A percentile compares a stretch with the other conserved stretches of the same genome.
These are phyloP conservation scores for Oscheius onirici DNA, from an alignment of 2,888 invertebrate genomes.

Conservation along the genomic window DNA sequence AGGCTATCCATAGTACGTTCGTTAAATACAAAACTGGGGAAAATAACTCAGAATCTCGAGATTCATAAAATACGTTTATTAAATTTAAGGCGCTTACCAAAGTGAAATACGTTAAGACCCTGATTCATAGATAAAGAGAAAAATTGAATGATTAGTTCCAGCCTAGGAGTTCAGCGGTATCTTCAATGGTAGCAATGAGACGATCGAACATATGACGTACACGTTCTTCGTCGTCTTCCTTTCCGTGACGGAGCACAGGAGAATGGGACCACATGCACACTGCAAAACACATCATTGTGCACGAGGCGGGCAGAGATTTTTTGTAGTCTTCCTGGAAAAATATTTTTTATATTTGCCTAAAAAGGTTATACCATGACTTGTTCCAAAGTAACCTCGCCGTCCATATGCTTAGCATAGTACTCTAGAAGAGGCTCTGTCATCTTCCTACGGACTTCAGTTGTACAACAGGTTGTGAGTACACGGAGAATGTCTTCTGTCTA, in stretches of 20 bases:
- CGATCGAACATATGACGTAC: slow-evolving; percentile 1
- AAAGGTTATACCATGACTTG: background rate
- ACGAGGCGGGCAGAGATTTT: slow-evolving; percentile 6
- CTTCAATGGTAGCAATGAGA: slow-evolving; percentile 14
- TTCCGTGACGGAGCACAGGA: slow-evolving; percentile 20
- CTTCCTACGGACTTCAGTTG: slow-evolving; percentile 44
- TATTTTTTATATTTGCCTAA: background rate
- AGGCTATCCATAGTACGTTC: no score
- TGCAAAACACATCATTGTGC: slow-evolving; percentile 28
- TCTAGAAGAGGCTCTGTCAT: slow-evolving; percentile 43
- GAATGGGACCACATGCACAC: slow-evolving; percentile 34
- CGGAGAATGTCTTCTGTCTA: slow-evolving; percentile 61
- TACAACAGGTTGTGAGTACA: slow-evolving; percentile 58
- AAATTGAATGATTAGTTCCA: slow-evolving; percentile 23
- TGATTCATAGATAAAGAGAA: background rate
- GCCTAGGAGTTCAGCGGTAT: background rate
- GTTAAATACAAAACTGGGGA: no score
- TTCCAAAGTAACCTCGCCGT: slow-evolving; percentile 7
- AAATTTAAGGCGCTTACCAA: no score
- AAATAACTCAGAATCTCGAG: no score
- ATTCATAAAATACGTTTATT: background rate
- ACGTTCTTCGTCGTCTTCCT: slow-evolving; percentile 21
- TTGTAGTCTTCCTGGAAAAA: slow-evolving; percentile 25
- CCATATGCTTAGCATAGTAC: slow-evolving; percentile 42
- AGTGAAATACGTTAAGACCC: no score